Evolutionary conservation across 1,140 invertebrate species (phyloP), one percentile per base, ranked within the genome.

Genomic region (Trichonephila clavipes): DNA sequence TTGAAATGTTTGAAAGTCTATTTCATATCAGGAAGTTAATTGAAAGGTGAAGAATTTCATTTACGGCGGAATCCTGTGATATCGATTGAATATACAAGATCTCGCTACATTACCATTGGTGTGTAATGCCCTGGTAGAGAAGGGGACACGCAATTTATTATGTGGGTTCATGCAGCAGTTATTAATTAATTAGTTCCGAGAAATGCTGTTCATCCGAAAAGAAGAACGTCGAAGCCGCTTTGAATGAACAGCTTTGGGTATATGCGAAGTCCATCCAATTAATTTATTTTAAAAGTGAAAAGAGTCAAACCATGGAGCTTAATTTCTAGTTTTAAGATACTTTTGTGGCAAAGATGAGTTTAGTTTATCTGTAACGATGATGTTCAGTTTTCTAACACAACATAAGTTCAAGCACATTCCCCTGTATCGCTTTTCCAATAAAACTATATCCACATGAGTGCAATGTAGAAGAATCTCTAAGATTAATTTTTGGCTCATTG

Each of bases 121-220:
- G 72, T 77, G 72, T 77, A 19, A 77, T 40, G 28, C 28, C 18
- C 34, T 77, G 72, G 14, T 77, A 34, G 16, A 18, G 72, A 77
- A 77, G 72, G 16, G 72, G 18, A 40, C 72, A 51, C 19, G 51
- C 82, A 58, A 83, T 83, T 83, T 83, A 83, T 83, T 83, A 83
- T 83, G 51, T 83, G 21, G 40, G 21, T 59, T 51, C 82, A 83
- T 83, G 82, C 82, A 58, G 28, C 51, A 83, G 82, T 83, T 83
- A 83, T 83, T 83, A 83, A 83, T 83, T 83, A 83, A 83, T 83
- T 83, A 83, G 82, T 83, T 83, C 44, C 12, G 82, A 83, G 82
- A 83, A 83, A 51, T 83, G 44, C 28, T 28, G 34, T 21, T 83
- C 7, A n/a, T n/a, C 44, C 82, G 21, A 58, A 58, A 83, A 59